Percentiles rank a stretch among this genome's conserved stretches.
phyloP scores from a whole-genome alignment of 2,888 invertebrate species.

The Eristalinus aeneus region DNA sequence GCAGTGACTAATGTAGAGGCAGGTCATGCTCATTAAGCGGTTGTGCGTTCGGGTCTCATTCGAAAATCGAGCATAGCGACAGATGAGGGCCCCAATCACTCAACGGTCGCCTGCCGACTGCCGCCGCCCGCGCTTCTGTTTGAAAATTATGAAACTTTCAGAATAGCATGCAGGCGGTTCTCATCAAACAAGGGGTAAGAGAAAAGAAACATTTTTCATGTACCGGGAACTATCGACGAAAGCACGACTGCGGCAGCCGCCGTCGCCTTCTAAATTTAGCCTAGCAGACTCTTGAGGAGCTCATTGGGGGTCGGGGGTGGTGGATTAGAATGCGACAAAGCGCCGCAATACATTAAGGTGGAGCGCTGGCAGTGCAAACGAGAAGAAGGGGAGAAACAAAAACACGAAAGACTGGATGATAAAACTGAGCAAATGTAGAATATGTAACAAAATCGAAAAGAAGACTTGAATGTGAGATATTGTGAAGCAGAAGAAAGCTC shows the following conservation, averaged over 20 bases:
- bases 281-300: background rate
- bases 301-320: background rate
- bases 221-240: conserved; percentile 56
- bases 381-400: background rate
- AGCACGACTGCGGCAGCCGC: conserved; percentile 41
- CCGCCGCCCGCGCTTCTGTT: background rate
- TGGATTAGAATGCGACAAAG: conserved; percentile 15
- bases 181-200: background rate
- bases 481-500: conserved; percentile 10
- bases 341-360: conserved; percentile 34
- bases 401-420: conserved; percentile 16
- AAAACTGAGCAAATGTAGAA: background rate
- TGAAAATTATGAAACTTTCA: background rate
- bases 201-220: conserved; percentile 12
- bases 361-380: conserved; percentile 1
- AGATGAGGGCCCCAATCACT: background rate
- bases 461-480: background rate
- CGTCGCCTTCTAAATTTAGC: conserved; percentile 49
- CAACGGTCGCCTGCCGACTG: background rate
- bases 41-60: background rate
- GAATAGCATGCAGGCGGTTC: background rate
- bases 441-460: background rate
- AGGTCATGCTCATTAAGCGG: conserved; percentile 60
- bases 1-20: conserved; percentile 51
- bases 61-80: background rate